These are phyloP conservation scores for Lasioglossum villosulum DNA, from an alignment of 2,888 invertebrate species.

Conservation along the genomic window DNA sequence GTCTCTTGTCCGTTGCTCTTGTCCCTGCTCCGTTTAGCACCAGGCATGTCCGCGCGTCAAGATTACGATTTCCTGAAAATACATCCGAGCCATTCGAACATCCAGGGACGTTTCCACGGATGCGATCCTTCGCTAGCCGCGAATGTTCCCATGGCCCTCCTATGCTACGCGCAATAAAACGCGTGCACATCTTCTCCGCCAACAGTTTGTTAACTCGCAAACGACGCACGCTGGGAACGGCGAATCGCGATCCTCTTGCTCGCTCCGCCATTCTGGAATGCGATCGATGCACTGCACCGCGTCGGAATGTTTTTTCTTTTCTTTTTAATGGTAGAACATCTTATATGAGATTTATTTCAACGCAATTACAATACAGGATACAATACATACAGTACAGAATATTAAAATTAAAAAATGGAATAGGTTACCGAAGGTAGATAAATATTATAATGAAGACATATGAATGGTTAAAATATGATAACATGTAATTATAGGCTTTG, in stretches of 20 bases:
- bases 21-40: neutral
- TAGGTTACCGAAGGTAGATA: too few species aligned
- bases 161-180: conserved; percentile 30
- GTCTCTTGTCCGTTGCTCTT: neutral
- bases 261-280: neutral
- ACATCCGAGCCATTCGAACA: neutral
- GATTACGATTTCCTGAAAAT: conserved; percentile 31
- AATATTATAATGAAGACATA: too few species aligned
- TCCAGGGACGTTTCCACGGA: conserved; percentile 63
- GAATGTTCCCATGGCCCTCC: conserved; percentile 57
- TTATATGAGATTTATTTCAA: too few species aligned
- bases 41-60: neutral
- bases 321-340: too few species aligned
- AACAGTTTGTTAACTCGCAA: conserved; percentile 20
- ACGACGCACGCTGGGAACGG: neutral
- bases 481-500: too few species aligned
- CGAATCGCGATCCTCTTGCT: conserved; percentile 15
- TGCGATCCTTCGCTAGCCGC: neutral
- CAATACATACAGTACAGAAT: too few species aligned
- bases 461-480: too few species aligned
- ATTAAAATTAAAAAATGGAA: too few species aligned
- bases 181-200: neutral
- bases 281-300: neutral
- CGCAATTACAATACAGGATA: too few species aligned
- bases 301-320: neutral